Evolutionary conservation across 2,113 vertebrate genomes (phyloP), one percentile per base, ranked within the genome.

Genomic region (Oreamnos americanus): DNA sequence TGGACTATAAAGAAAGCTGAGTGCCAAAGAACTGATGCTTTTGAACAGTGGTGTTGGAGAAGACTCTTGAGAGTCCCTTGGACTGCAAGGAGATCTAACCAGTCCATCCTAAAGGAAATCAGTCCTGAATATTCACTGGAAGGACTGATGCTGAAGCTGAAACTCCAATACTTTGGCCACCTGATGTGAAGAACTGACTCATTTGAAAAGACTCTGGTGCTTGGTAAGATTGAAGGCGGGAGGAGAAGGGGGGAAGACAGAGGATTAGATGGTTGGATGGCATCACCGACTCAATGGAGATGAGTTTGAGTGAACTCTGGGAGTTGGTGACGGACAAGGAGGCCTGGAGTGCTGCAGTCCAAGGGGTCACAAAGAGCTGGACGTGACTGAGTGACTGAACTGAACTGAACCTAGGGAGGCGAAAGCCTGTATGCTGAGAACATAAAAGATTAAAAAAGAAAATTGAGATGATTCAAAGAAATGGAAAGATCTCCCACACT

Each of bases 151-250:
- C n/a, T 23, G 4, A 71, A 71, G n/a, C 60, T 71, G 17, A 71
- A 23, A 36, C 64, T 71, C 4, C n/a, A 71, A 71, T 71, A 36
- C n/a, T 71, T 23, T 36, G 64, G 10, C 19, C 64, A 36, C n/a
- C n/a, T 71, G 9, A 36, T 36, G n/a, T 21, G 64, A 71, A 71
- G 8, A 71, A 23, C 4, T 71, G 64, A 36, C 19, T 71, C 64
- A 71, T 36, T 71, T 21, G 64, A 71, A 23, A 71, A 71, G 64
- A 71, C n/a, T 71, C 19, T 36, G n/a, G 19, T 36, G 19, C 17
- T 71, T 11, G n/a, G 9, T 23, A 23, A 23, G n/a, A 71, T 1
- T 71, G 64, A 11, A 23, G n/a, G 19, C 0, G 0, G n/a, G 64
- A 36, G 17, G n/a, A 71, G 64, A 71, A 71, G 17, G 2, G 9